phyloP scores from a whole-genome alignment of 2,888 invertebrate species.

The Apodemia mormo region DNA sequence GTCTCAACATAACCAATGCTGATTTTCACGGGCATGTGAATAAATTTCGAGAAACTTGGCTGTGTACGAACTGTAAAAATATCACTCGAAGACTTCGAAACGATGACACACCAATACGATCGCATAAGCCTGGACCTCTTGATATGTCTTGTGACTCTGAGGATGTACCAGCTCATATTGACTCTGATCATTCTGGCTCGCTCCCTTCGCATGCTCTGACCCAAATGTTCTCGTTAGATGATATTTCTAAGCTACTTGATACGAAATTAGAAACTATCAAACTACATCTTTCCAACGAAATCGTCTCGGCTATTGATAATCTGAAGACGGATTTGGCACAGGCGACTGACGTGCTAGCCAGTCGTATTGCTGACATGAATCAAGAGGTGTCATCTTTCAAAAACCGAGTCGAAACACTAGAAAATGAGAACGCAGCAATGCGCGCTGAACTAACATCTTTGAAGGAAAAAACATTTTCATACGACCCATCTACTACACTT shows the following conservation, averaged over 20 bases:
- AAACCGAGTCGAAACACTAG: not conserved
- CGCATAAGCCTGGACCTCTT: not conserved
- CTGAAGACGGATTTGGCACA: not conserved
- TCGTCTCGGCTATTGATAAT: not conserved
- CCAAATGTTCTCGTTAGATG: not conserved
- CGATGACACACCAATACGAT: not conserved
- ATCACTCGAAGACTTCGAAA: not conserved
- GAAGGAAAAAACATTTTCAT: not conserved
- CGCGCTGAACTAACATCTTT: not conserved
- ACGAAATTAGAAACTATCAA: not conserved
- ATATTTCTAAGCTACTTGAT: not conserved
- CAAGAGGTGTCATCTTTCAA: not conserved
- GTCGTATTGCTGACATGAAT: not conserved
- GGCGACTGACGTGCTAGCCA: not conserved
- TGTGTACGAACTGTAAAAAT: not conserved
- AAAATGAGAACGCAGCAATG: not conserved
- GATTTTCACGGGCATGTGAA: not conserved
- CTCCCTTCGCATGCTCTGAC: not conserved
- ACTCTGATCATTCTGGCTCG: not conserved
- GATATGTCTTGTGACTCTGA: not conserved
- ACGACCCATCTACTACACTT: not conserved
- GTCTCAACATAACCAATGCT: not conserved
- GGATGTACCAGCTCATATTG: not conserved
- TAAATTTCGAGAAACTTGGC: conserved; percentile 5
- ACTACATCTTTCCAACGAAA: not conserved